Evolutionary conservation across 2,888 invertebrate genomes (phyloP), one percentile per base, ranked within the genome.

Genomic region (Diogma glabrata): DNA sequence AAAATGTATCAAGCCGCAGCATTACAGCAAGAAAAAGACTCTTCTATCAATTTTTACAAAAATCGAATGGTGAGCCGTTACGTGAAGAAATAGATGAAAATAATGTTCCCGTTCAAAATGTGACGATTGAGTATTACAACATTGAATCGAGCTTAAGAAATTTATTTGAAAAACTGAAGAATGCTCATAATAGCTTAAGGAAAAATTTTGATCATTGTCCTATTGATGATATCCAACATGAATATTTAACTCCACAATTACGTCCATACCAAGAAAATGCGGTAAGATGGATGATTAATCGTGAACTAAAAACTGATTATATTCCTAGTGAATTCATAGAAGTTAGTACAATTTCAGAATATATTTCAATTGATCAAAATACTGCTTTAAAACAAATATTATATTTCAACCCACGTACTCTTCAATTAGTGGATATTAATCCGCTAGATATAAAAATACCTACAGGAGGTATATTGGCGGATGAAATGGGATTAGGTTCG

Each of bases 401-500:
- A 45, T 64, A 64, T 56, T 59, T 65, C 48, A 64, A 64, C 55
- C 61, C 59, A 22, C 51, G 60, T 8, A 57, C 60, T 26, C 58
- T 67, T 12, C 56, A 58, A 28, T 24, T 56, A 2, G 43, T 26
- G 0, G 52, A 52, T 16, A 12, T 7, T 26, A 64, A 64, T 50
- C 75, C 75, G 2, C 36, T 63, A 3, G 57, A 64, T 3, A 56
- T 59, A 9, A 67, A 64, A 16, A 52, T 71, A 16, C 70, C 75
- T 7, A 75, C 72, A 2, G 84, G 85, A 12, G 86, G 86, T 2
- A 84, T 87, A 55, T 67, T 87, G 46, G 85, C 84, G 2, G 87
- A 87, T 65, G 86, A 87, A 68, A 87, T 87, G 86, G 87, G 87
- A 1, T 68, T 87, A 20, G 87, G 87, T 0, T n/a, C n/a, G n/a